Conservation (phyloP, 2,113 vertebrate species). For the Toxotes jaculatrix region DNA sequence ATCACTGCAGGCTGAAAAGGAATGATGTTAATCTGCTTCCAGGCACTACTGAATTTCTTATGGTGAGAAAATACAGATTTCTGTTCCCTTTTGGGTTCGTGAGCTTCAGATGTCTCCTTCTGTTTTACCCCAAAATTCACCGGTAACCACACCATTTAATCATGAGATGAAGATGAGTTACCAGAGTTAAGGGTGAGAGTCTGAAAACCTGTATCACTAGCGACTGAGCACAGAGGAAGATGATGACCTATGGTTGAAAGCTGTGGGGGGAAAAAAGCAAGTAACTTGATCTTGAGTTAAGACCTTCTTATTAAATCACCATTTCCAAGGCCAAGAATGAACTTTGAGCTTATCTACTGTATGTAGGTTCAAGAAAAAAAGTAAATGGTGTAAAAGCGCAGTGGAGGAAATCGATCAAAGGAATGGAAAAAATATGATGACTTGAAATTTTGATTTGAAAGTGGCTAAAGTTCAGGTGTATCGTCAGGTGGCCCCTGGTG, state of each 20-base stretch:
- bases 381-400: too few relatives aligned
- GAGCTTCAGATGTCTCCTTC: not conserved
- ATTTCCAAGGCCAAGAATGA: too few relatives aligned
- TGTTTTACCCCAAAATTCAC: not conserved
- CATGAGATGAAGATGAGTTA: not conserved
- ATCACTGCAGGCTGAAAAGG: slow-evolving; percentile 27
- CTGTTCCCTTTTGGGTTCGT: not conserved
- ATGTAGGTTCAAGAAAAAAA: not conserved
- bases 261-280: too few relatives aligned
- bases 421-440: not conserved
- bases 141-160: not conserved
- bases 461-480: not conserved
- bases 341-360: too few relatives aligned
- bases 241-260: too few relatives aligned
- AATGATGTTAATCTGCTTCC: slow-evolving; percentile 24
- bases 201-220: not conserved
- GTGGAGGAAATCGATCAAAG: not conserved
- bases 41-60: slow-evolving; percentile 18
- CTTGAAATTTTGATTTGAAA: slow-evolving; percentile 3
- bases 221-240: too few relatives aligned
- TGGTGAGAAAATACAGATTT: slow-evolving; percentile 9
- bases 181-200: not conserved
- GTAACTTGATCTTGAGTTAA: too few relatives aligned
- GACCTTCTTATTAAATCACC: too few relatives aligned
- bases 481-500: not conserved